These are phyloP conservation scores for Aldrovandia affinis DNA, from an alignment of 2,797 vertebrate genomes.

Conservation along the genomic window DNA sequence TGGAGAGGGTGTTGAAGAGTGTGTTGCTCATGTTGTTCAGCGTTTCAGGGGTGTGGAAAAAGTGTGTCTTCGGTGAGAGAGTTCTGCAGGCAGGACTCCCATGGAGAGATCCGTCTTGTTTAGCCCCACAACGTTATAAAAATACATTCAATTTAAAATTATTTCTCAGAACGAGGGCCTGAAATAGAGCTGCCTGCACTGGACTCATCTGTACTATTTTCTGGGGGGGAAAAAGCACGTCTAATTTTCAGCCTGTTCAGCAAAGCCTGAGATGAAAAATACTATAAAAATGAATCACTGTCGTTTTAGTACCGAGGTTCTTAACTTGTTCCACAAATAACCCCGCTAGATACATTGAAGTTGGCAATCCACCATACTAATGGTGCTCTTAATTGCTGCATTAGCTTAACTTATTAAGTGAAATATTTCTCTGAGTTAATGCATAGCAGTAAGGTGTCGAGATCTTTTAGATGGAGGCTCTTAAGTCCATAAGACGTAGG, in stretches of 20 bases:
- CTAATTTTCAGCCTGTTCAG: slow-evolving; percentile 35
- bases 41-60: no score
- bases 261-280: slow-evolving; percentile 45
- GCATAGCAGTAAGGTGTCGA: slow-evolving; percentile 43
- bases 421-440: slow-evolving; percentile 54
- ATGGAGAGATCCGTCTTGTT: no score
- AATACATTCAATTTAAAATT: no score
- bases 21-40: no score
- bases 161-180: slow-evolving; percentile 60
- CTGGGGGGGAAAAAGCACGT: slow-evolving; percentile 9
- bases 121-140: no score
- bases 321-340: slow-evolving; percentile 40
- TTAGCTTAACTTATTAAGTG: slow-evolving; percentile 57
- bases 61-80: no score
- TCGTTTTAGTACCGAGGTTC: slow-evolving; percentile 48
- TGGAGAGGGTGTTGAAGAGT: no score
- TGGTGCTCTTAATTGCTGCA: slow-evolving; percentile 57
- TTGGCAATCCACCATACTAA: slow-evolving; percentile 51
- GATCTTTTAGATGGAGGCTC: slow-evolving; percentile 37
- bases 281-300: slow-evolving; percentile 49
- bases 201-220: slow-evolving; percentile 62
- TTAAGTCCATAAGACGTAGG: neutral
- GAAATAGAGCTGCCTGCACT: slow-evolving; percentile 58
- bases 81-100: no score
- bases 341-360: slow-evolving; percentile 43